Evolutionary conservation across 2,888 invertebrate genomes (phyloP), one percentile per base, ranked within the genome.

Genomic region (Oxystoma pomonae): DNA sequence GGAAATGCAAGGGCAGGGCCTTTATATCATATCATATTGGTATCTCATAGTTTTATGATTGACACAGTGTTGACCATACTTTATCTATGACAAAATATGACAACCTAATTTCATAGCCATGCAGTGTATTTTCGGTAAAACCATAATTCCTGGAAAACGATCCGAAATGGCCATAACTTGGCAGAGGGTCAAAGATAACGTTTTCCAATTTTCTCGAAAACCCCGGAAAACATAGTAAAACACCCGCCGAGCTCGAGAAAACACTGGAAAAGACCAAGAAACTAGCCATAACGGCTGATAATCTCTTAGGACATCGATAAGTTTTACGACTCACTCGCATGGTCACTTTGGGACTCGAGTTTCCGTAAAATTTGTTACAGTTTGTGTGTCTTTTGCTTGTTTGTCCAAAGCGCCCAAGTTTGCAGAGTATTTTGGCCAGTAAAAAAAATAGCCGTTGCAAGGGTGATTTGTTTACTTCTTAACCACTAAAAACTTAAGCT

Each of bases 261-360:
- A 77, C 76, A 74, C 74, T 73, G 35, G 71, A 75, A 76, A 76
- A 73, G 75, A 77, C 77, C 75, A 76, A 72, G 71, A 75, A 74
- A 76, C 75, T 76, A 76, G 74, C 75, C 75, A 76, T 77, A 77
- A 77, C 76, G 74, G 75, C 75, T 75, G 76, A 77, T 77, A 77
- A 77, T 77, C 77, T 77, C 73, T 70, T 73, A 72, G 72, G 73
- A 76, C 74, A 78, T 78, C 77, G 75, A 78, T 78, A 78, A 78
- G 75, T 77, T 77, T 76, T 74, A 75, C 75, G 76, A 76, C 77
- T 75, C 72, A 74, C 77, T 77, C 76, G 71, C 73, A 76, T 74
- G 76, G 75, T 74, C 76, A 76, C 73, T 76, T 76, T 71, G 71
- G 61, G 63, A 66, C 65, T 67, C 65, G 56, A 62, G 60, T 60